These are phyloP conservation scores for Cetoscarus ocellatus DNA, from an alignment of 2,797 vertebrate genomes.

Conservation along the genomic window DNA sequence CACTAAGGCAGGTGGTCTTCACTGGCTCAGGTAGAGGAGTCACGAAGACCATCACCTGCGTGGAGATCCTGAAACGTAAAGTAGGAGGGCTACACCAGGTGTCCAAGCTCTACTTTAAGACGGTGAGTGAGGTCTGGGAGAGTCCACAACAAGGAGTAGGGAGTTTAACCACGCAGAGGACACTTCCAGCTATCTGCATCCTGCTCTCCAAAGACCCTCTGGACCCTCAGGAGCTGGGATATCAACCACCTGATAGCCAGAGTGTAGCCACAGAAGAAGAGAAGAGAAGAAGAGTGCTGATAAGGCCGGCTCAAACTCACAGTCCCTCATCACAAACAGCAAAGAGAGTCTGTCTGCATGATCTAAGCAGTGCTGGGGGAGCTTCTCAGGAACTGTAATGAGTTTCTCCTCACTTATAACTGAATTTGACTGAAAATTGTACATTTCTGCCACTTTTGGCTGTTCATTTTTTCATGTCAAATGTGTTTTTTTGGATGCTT, in stretches of 20 bases:
- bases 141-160: constrained; percentile 71
- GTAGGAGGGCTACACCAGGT: constrained; percentile 92
- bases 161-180: constrained; percentile 86
- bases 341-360: constrained; percentile 77
- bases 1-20: constrained; percentile 90
- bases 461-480: too few species aligned
- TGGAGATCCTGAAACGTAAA: constrained; percentile 93
- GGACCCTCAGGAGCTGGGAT: constrained; percentile 89
- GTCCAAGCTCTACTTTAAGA: constrained; percentile 90
- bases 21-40: constrained; percentile 90
- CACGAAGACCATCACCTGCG: constrained; percentile 96
- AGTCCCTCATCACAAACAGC: constrained; percentile 54
- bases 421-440: too few species aligned
- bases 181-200: constrained; percentile 91
- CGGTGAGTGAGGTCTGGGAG: constrained; percentile 90
- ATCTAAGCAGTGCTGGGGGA: constrained; percentile 10
- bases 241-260: constrained; percentile 85
- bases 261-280: constrained; percentile 37
- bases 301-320: constrained; percentile 60
- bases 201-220: constrained; percentile 93
- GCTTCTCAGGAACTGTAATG: too few species aligned
- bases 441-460: too few species aligned
- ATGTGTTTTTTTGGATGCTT: too few species aligned
- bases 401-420: too few species aligned
- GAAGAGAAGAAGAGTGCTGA: constrained; percentile 14